Base-by-base conservation (phyloP, 2,113 vertebrate species). In the Peromyscus maniculatus region DNA sequence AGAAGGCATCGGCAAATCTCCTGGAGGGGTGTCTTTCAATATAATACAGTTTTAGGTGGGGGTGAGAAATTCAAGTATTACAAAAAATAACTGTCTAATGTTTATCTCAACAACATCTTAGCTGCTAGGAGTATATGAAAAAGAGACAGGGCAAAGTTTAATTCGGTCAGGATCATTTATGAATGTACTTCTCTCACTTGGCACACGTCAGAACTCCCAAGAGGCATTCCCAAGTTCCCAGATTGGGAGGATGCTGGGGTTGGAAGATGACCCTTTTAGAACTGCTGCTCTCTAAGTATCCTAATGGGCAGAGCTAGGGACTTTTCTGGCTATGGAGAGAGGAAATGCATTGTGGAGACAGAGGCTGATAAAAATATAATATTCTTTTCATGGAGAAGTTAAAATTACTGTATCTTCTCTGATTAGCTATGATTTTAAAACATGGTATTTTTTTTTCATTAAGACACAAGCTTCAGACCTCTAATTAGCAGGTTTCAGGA, bases 1-100 rank as follows among this genome's bases (percentile, higher is more conserved):
- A 74, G 36, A 80, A 91, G 33, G 31, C 33, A 93, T 28, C 79
- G 0, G 28, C 80, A 5, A 59, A 78, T 66, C 39, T 96, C 57
- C 36, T 71, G 52, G 55, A 92, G 13, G 36, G 43, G 3, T 64
- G 5, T 59, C 75, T 82, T 96, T 62, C 89, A 82, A 69, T 79
- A 49, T 31, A 86, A 88, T 33, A 72, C 0, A 74, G 71, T 84
- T 94, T 90, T 66, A 64, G 43, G 86, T 78, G 57, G n/a, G 49
- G 92, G n/a, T 49, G 79, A 91, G 55, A 96, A 91, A 7, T 46
- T 15, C n/a, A 94, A 87, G 39, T 83, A 94, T 69, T 55, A 83
- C 57, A 89, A 69, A 31, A 89, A 67, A 75, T 57, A 52, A 87
- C 33, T 77, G 57, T 2, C 62, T 84, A 89, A 71, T 91, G 2